Evolutionary conservation across 2,797 vertebrate genomes (phyloP).

Genomic region (Periparus ater): DNA sequence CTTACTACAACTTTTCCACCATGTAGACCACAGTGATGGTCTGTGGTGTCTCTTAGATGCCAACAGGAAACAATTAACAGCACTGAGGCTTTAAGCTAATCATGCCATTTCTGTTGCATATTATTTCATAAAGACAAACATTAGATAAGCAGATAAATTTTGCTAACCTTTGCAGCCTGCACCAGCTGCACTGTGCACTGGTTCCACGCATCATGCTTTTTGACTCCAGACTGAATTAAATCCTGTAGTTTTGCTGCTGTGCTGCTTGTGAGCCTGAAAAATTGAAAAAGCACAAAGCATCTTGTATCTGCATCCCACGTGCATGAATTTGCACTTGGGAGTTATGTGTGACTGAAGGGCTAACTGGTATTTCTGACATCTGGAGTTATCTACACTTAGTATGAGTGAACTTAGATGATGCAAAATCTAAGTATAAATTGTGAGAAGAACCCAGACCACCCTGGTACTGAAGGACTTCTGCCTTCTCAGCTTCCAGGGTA

Average conservation of each 20-base stretch:
- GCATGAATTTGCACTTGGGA: background rate
- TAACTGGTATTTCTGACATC: background rate
- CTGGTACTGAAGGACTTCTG: background rate
- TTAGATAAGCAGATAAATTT: background rate
- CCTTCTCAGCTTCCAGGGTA: background rate
- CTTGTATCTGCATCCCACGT: background rate
- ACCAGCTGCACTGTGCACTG: constrained; percentile 69
- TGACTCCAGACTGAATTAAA: constrained; percentile 63
- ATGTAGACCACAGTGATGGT: background rate
- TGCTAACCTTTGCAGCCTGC: constrained; percentile 75
- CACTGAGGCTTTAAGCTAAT: background rate
- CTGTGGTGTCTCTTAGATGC: background rate
- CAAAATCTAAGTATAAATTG: background rate
- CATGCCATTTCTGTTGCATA: background rate
- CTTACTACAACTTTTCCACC: background rate
- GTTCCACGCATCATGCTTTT: constrained; percentile 74
- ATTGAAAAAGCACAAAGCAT: background rate
- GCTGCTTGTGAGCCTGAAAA: constrained; percentile 68
- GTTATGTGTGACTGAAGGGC: background rate
- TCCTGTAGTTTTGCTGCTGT: constrained; percentile 63
- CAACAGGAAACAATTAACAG: background rate
- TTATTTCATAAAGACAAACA: background rate
- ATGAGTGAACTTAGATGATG: background rate
- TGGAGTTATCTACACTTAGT: background rate
- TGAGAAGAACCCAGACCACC: background rate